Base-by-base conservation (phyloP, 1,140 invertebrate species). In the Bombus sylvicola region DNA sequence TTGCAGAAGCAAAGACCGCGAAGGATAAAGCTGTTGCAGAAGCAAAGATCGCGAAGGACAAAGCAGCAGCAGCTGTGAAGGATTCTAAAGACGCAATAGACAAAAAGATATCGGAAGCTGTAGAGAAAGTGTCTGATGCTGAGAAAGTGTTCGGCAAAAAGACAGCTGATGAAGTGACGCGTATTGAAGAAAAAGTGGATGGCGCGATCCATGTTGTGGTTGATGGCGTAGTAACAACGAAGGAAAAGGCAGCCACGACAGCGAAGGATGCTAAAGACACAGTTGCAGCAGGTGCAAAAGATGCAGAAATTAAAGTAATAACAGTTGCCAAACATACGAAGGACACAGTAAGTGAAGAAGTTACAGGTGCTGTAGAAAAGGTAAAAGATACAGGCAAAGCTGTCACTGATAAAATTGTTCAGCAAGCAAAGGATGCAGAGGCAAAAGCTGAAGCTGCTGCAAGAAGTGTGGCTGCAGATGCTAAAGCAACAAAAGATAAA, bases 391-490 rank as follows among this genome's bases (percentile, higher is more conserved):
- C 83, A 9, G 78, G 57, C 0, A 80, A 83, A 68, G 53, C 69
- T 3, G 34, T 37, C 1, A 71, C 68, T 62, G 86, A 82, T 0
- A 88, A 88, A 39, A 3, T 77, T 4, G 5, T 53, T 53, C 18
- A 53, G 1, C 47, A 53, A 53, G 47, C 47, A 22, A 53, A 53
- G 18, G 25, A 28, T 1, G 12, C 73, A 22, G 28, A 90, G 83
- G 68, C 47, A 53, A 53, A 79, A 41, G 43, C 77, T 8, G 66
- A 47, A 22, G 39, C 31, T 34, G 64, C 75, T 3, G 86, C 34
- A 2, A 81, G 84, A 41, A 85, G 88, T 53, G 8, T 87, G 1
- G 72, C 59, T 15, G 91, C 93, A 34, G 88, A 86, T 57, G 68
- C 76, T 0, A 85, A 88, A 9, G 84, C 85, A 13, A 59, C 75